These are phyloP conservation scores for Diuraphis noxia DNA, from an alignment of 1,140 invertebrate genomes.

Conservation along the genomic window DNA sequence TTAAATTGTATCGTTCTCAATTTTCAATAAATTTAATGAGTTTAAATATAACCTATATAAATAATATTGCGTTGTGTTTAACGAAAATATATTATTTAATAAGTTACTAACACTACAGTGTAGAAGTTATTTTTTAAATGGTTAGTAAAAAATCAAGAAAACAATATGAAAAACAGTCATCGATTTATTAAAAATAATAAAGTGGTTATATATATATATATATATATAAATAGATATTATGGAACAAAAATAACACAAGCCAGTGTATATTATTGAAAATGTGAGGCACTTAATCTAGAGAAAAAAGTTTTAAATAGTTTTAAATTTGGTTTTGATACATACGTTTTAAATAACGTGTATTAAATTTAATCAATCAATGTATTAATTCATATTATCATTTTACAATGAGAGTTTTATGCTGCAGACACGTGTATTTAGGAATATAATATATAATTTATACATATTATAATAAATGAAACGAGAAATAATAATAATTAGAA, in stretches of 20 bases:
- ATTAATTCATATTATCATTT: neutral
- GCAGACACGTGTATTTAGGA: neutral
- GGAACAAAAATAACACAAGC: neutral
- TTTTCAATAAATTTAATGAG: neutral
- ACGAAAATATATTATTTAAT: neutral
- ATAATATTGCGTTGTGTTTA: neutral
- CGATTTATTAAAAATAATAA: neutral
- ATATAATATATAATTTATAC: no score
- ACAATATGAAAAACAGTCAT: neutral
- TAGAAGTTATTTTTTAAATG: neutral
- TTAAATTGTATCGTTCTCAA: no score
- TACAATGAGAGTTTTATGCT: neutral
- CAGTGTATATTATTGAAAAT: neutral
- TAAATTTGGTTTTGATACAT: neutral
- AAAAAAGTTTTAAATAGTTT: neutral
- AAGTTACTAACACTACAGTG: neutral
- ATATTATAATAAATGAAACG: neutral
- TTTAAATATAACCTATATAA: neutral
- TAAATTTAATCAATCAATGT: slow-evolving; percentile 2
- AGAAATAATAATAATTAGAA: neutral
- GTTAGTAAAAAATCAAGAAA: neutral
- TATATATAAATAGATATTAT: no score
- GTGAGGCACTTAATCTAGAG: neutral
- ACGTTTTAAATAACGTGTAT: neutral
- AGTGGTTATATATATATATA: neutral